Evolutionary conservation across 2,113 vertebrate species (phyloP).

Genomic region (Crotalus tigris): DNA sequence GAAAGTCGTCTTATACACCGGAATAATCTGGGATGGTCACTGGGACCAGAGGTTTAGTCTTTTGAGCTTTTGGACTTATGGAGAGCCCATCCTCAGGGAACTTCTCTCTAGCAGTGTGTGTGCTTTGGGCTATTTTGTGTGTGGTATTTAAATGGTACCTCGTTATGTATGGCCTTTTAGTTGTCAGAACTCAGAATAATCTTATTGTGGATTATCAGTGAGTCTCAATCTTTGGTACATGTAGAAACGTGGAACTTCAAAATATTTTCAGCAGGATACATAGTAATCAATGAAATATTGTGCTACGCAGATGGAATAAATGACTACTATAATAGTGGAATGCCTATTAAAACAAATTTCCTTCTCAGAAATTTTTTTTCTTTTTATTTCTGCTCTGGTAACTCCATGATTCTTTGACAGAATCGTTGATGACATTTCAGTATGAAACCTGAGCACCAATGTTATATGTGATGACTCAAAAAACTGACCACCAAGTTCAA

Average conservation of each 20-base stretch:
- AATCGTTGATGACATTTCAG: not conserved
- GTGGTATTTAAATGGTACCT: too few species aligned
- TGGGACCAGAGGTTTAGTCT: too few species aligned
- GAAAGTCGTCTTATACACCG: too few species aligned
- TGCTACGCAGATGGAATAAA: not conserved
- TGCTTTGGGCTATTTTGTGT: too few species aligned
- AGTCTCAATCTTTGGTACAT: too few species aligned
- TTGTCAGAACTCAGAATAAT: not conserved
- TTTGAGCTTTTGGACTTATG: too few species aligned
- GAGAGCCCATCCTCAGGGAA: too few species aligned
- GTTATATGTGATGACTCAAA: not conserved
- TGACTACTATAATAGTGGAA: not conserved
- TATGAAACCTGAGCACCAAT: not conserved
- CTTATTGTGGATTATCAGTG: not conserved
- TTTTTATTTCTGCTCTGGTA: not conserved
- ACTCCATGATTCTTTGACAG: not conserved
- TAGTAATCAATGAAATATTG: not conserved
- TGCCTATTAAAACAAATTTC: not conserved
- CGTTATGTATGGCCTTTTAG: too few species aligned
- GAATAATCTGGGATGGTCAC: too few species aligned
- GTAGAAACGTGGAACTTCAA: too few species aligned
- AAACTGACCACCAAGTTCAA: not conserved
- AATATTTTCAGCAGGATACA: not conserved
- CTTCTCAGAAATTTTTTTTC: not conserved
- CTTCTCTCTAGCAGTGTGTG: too few species aligned